Evolutionary conservation across 2,888 invertebrate genomes (phyloP), one percentile per base, ranked within the genome.

Genomic region (Melikaiella ostensackeni): DNA sequence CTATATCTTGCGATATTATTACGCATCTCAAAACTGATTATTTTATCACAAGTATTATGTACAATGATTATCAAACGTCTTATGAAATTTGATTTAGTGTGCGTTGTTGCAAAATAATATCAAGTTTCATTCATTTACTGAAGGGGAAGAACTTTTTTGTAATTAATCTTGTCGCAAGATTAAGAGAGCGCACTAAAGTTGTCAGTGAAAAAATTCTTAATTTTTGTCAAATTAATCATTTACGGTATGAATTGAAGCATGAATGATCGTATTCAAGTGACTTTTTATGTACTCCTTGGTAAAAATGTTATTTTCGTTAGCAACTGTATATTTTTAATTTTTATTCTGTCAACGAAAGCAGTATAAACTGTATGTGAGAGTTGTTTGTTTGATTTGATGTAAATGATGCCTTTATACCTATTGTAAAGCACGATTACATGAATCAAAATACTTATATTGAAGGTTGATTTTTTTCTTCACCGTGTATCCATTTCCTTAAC

Each of bases 281-380:
- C 11, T 70, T 70, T 55, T 70, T 33, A 70, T 27, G 50, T 55
- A 70, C 70, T 70, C 13, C n/a, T 70, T 46, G 30, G n/a, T 70
- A 21, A 55, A 70, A 46, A 30, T 66, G 46, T 50, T 70, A 50
- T 70, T 70, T 70, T 70, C 33, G 46, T 55, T 19, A 50, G n/a
- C 55, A 30, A 50, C 33, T 55, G 70, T 70, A 70, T 70, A 70
- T 70, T 70, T 50, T 70, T 70, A 70, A 46, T 70, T 50, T 50
- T 50, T 50, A 46, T 55, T 70, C 30, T 50, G n/a, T 33, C n/a
- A 70, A 59, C 46, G 50, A 70, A 42, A n/a, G 13, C 13, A 70
- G 30, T 70, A 70, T 70, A 50, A 30, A 59, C 59, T 59, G 59
- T 24, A 59, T 59, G 59, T 27, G 59, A 59, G 27, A 55, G 50